Conservation (phyloP, 2,888 invertebrate genomes). For the Prosapia bicincta region DNA sequence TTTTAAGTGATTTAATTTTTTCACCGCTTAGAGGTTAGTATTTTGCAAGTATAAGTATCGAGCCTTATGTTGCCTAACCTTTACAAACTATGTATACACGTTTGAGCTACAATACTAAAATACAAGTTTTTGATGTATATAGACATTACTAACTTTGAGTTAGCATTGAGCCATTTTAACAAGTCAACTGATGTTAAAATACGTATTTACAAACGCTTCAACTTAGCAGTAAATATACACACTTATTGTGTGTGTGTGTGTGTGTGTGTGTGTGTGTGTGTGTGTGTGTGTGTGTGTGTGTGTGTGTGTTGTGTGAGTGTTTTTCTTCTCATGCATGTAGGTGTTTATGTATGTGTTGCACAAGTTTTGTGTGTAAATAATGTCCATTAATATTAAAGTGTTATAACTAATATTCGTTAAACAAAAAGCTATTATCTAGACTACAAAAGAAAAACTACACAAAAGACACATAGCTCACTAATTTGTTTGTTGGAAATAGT, state of each 20-base stretch:
- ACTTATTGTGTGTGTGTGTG: background rate
- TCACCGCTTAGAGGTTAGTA: background rate
- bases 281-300: background rate
- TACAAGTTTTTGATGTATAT: background rate
- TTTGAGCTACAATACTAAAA: background rate
- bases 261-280: background rate
- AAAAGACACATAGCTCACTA: background rate
- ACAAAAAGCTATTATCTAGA: background rate
- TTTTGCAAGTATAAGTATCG: background rate
- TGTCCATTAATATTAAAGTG: background rate
- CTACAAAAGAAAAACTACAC: background rate
- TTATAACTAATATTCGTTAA: background rate
- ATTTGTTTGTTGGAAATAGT: background rate
- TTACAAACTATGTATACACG: background rate
- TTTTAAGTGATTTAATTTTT: no score
- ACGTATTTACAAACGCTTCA: background rate
- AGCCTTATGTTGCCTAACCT: background rate
- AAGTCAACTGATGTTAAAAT: background rate
- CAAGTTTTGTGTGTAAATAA: background rate
- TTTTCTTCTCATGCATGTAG: background rate
- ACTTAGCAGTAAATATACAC: background rate
- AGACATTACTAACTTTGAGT: background rate
- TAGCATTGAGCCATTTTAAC: background rate
- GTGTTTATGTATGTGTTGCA: no score
- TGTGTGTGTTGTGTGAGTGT: no score